A percentile compares a stretch with the other conserved stretches of the same genome.
Conservation (phyloP, 2,113 vertebrate species). For the Tychaedon coryphoeus region DNA sequence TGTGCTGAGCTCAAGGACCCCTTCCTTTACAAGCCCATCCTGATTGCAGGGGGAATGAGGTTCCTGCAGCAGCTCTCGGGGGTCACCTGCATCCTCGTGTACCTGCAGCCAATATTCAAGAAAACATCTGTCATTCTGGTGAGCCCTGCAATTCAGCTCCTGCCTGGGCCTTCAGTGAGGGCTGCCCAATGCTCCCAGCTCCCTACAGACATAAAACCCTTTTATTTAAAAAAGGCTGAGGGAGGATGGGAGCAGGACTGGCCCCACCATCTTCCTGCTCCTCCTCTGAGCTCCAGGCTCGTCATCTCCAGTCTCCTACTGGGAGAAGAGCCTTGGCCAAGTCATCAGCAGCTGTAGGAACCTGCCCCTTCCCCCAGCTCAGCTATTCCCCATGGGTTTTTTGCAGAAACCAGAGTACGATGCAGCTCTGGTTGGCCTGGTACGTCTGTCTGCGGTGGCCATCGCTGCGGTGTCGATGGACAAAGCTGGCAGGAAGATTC, state of each 20-base stretch:
- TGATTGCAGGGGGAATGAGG: constrained; percentile 85
- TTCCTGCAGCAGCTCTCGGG: constrained; percentile 94
- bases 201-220: not conserved
- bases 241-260: not conserved
- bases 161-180: not conserved
- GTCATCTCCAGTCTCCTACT: not conserved
- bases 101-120: constrained; percentile 88
- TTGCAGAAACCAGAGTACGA: constrained; percentile 74
- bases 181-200: not conserved
- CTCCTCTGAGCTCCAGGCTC: not conserved
- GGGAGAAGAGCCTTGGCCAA: not conserved
- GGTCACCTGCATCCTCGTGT: constrained; percentile 88
- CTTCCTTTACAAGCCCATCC: constrained; percentile 81
- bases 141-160: not conserved
- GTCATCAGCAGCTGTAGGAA: not conserved
- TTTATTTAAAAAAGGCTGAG: not conserved
- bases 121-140: constrained; percentile 80
- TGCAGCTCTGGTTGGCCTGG: constrained; percentile 84
- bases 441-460: constrained; percentile 82
- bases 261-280: accelerated
- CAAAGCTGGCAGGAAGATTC: constrained; percentile 86
- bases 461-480: constrained; percentile 87
- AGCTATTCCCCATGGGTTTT: not conserved
- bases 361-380: not conserved
- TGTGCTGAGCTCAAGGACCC: constrained; percentile 79